phyloP scores from a whole-genome alignment of 2,113 vertebrate genomes.

The Spea multiplicata region DNA sequence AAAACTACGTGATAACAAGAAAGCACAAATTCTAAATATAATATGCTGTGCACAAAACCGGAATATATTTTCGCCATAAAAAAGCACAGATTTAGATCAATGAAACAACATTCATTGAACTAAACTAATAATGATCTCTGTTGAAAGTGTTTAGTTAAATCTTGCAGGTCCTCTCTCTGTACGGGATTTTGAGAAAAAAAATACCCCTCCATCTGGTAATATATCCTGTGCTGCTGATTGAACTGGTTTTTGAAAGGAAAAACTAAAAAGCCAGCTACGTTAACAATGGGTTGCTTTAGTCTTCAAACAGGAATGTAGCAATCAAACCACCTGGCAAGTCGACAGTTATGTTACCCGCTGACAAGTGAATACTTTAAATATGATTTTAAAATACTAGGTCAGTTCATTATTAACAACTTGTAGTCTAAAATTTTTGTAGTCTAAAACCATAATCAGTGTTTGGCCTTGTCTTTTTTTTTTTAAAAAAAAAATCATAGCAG shows the following conservation, averaged over 20 bases:
- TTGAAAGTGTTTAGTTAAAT: neutral
- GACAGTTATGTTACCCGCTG: neutral
- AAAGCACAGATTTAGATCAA: conserved; percentile 10
- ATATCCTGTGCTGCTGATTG: conserved; percentile 5
- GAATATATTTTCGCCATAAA: neutral
- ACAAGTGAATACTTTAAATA: conserved; percentile 12
- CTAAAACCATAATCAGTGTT: no score
- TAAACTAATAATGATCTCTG: neutral
- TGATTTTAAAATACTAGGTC: neutral
- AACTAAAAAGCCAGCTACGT: conserved; percentile 4
- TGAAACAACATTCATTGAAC: conserved; percentile 3
- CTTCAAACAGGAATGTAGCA: neutral
- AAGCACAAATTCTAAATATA: neutral
- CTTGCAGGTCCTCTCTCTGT: neutral
- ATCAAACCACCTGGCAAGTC: neutral
- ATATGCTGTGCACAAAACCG: neutral
- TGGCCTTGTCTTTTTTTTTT: no score
- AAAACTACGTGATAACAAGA: no score
- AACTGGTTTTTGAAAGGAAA: neutral
- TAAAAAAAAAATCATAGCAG: no score
- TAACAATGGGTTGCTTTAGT: neutral
- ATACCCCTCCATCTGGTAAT: conserved; percentile 15
- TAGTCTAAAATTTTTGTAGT: no score
- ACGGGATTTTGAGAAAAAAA: conserved; percentile 4
- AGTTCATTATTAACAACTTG: neutral